A percentile compares a stretch with the other conserved stretches of the same genome.
phyloP scores from a whole-genome alignment of 2,888 invertebrate genomes.

The Brachyopa scutellaris region DNA sequence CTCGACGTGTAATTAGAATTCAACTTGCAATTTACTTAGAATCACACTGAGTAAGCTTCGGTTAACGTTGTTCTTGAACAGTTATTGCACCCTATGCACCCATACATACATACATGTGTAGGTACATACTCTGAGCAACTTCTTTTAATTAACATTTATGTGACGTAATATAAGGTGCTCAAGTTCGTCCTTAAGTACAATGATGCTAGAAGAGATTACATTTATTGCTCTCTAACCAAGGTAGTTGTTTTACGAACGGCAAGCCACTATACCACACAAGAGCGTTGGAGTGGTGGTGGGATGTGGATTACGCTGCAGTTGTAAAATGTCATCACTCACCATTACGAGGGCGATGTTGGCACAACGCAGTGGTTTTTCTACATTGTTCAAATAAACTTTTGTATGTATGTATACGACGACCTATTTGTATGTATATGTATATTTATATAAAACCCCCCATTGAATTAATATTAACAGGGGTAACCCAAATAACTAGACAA shows the following conservation, averaged over 20 bases:
- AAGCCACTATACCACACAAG: conserved; percentile 17
- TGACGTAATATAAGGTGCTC: conserved; percentile 60
- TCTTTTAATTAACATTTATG: conserved; percentile 71
- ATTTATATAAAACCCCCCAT: conserved; percentile 37
- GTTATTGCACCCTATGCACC: not conserved
- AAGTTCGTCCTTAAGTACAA: conserved; percentile 64
- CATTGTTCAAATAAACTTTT: conserved; percentile 51
- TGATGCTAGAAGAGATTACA: conserved; percentile 65
- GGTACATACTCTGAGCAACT: conserved; percentile 29
- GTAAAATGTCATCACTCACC: conserved; percentile 37
- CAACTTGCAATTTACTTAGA: conserved; percentile 39
- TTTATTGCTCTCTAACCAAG: conserved; percentile 66
- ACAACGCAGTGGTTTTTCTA: conserved; percentile 4
- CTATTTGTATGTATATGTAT: not conserved
- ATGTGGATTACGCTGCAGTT: conserved; percentile 22
- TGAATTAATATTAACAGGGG: conserved; percentile 63
- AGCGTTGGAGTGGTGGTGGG: not conserved
- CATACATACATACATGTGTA: not conserved
- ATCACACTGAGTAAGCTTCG: not conserved
- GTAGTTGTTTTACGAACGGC: conserved; percentile 41
- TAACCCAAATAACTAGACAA: conserved; percentile 57
- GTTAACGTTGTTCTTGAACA: conserved; percentile 10
- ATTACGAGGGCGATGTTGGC: not conserved
- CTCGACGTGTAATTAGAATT: conserved; percentile 30
- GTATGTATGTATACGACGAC: conserved; percentile 39